Evolutionary conservation across 2,797 vertebrate species (phyloP).

Genomic region (Staurois parvus): DNA sequence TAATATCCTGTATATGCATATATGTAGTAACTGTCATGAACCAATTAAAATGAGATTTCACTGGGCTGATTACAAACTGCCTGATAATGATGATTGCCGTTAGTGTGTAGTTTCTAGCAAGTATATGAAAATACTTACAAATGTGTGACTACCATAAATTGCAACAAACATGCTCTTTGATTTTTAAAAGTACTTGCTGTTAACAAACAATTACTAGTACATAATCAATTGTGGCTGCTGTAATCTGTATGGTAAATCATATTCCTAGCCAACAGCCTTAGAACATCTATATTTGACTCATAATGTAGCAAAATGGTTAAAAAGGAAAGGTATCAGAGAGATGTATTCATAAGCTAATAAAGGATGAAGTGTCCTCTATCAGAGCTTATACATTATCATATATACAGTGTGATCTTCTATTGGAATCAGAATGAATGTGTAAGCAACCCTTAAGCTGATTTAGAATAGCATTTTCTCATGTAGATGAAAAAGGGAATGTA

Average conservation of each 20-base stretch:
- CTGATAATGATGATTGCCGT: no score
- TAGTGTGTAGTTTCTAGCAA: no score
- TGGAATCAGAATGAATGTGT: neutral
- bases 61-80: no score
- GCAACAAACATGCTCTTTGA: neutral
- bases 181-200: neutral
- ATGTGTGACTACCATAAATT: neutral
- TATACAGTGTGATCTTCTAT: neutral
- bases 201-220: neutral
- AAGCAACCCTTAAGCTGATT: neutral
- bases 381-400: neutral
- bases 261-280: neutral
- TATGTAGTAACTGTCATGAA: no score
- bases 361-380: constrained; percentile 2
- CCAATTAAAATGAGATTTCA: no score
- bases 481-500: neutral
- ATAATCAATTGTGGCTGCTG: neutral
- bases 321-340: neutral
- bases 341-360: constrained; percentile 3
- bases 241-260: neutral
- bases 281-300: neutral
- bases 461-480: neutral
- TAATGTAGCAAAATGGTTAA: neutral
- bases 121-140: no score
- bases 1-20: no score